A percentile compares a stretch with the other conserved stretches of the same genome.
Evolutionary conservation across 2,797 vertebrate genomes (phyloP).

Genomic region (Falco columbarius): DNA sequence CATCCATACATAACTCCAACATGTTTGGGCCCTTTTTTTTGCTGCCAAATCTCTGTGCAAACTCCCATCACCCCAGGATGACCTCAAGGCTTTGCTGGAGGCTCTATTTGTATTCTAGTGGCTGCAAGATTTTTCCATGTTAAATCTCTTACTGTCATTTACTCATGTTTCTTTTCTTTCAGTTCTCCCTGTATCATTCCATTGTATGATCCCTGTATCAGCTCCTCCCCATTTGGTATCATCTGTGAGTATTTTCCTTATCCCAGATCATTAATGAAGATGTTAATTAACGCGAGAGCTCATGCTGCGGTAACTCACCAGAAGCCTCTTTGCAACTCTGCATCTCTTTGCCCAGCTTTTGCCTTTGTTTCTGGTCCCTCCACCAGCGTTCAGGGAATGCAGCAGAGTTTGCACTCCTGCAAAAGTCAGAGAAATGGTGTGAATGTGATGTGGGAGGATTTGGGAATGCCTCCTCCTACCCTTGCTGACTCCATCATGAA

Average conservation of each 20-base stretch:
- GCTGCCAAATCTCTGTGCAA: not conserved
- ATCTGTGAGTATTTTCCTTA: slow-evolving; percentile 31
- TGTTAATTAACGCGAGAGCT: not conserved
- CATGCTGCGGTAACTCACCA: not conserved
- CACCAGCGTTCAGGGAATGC: accelerated
- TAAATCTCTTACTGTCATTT: not conserved
- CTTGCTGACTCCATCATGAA: not conserved
- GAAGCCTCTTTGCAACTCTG: not conserved
- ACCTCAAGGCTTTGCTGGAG: not conserved
- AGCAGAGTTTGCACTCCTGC: not conserved
- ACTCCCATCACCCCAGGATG: not conserved
- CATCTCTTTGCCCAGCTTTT: not conserved
- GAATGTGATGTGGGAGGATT: not conserved
- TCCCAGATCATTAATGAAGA: slow-evolving; percentile 10
- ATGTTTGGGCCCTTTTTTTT: not conserved
- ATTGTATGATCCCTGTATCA: not conserved
- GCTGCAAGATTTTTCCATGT: not conserved
- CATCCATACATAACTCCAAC: accelerated
- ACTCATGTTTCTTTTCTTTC: not conserved
- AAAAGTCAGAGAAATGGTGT: not conserved
- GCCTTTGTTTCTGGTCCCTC: not conserved
- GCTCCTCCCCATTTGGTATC: not conserved
- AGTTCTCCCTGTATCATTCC: not conserved
- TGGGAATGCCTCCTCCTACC: not conserved
- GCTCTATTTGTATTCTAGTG: not conserved